phyloP scores from a whole-genome alignment of 2,797 vertebrate species.

The Sylvilagus floridanus region DNA sequence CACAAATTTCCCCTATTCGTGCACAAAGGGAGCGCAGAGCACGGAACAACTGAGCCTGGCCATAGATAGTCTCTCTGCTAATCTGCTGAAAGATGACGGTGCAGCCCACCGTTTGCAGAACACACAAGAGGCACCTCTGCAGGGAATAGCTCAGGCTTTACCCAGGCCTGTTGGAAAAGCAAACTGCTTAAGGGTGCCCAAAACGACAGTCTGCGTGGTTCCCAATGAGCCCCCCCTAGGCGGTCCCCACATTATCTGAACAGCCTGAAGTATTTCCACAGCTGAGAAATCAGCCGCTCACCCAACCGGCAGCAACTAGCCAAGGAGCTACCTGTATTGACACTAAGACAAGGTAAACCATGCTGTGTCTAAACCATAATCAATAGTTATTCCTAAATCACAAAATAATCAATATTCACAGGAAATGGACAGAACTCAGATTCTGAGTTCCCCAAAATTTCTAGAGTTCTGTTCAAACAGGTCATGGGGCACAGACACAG shows the following conservation, averaged over 20 bases:
- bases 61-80: conserved; percentile 90
- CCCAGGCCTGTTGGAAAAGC: conserved; percentile 39
- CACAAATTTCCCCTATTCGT: conserved; percentile 86
- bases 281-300: not conserved
- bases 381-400: not conserved
- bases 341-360: not conserved
- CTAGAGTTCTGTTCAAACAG: conserved; percentile 33
- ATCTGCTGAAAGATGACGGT: conserved; percentile 91
- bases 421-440: conserved; percentile 38
- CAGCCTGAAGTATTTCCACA: not conserved
- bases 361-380: not conserved
- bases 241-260: not conserved
- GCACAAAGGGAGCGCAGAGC: conserved; percentile 89
- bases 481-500: not conserved
- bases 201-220: not conserved
- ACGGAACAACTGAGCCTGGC: conserved; percentile 89
- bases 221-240: not conserved
- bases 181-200: not conserved
- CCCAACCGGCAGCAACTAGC: not conserved
- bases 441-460: conserved; percentile 29
- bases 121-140: conserved; percentile 64
- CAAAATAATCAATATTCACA: not conserved
- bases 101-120: conserved; percentile 85
- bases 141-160: conserved; percentile 63
- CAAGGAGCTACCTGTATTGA: not conserved